Conservation (phyloP, 37 sponge, comb jelly and placozoan species). For the Cladorhizidae sp. region DNA sequence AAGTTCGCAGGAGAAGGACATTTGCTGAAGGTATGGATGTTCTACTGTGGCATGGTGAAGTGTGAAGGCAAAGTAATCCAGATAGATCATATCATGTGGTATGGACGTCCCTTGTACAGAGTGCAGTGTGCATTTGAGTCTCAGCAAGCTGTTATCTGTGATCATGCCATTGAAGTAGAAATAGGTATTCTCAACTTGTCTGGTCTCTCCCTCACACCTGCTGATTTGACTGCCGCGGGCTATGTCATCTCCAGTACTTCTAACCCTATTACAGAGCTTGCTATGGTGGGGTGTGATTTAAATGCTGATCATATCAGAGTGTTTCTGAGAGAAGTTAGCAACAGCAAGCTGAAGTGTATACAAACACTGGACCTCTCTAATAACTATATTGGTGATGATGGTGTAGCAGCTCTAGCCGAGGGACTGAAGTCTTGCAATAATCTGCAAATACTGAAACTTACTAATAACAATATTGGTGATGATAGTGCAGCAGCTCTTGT, state of each 20-base stretch:
- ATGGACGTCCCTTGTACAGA: neutral
- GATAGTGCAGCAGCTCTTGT: neutral
- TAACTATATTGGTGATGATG: neutral
- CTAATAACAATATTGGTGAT: neutral
- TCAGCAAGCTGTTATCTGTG: constrained; percentile 7
- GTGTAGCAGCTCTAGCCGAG: neutral
- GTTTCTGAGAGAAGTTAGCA: neutral
- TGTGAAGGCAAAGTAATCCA: neutral
- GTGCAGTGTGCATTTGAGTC: constrained; percentile 49
- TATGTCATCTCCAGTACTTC: neutral
- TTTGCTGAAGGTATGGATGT: constrained; percentile 52
- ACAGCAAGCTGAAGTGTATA: neutral
- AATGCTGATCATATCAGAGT: neutral
- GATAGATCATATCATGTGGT: neutral
- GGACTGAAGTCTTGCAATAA: neutral
- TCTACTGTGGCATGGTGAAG: constrained; percentile 38
- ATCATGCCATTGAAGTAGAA: neutral
- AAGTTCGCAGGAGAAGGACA: neutral
- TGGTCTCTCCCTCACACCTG: constrained; percentile 2
- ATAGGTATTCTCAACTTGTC: neutral
- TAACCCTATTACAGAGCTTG: constrained; percentile 5
- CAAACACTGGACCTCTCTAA: neutral
- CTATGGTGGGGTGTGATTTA: neutral
- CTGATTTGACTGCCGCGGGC: constrained; percentile 35
- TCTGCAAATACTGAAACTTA: neutral